phyloP scores from a whole-genome alignment of 2,888 invertebrate species.

The Melolontha melolontha region DNA sequence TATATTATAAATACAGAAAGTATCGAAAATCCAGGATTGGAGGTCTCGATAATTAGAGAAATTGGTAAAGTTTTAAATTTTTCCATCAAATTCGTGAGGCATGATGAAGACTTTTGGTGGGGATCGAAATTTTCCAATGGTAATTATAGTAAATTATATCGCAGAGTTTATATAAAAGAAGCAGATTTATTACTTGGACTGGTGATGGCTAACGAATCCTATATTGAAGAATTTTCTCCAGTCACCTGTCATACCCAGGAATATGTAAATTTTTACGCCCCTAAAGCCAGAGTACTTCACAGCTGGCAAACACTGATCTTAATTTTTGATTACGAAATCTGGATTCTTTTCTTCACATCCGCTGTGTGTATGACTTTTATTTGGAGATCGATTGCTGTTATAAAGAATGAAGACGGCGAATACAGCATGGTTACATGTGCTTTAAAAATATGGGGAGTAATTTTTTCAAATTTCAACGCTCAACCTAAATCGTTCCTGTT shows the following conservation, averaged over 20 bases:
- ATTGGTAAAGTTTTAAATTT: conserved; percentile 47
- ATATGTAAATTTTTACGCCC: conserved; percentile 71
- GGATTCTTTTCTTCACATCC: conserved; percentile 64
- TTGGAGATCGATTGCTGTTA: conserved; percentile 41
- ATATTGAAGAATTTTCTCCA: conserved; percentile 69
- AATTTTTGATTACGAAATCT: conserved; percentile 67
- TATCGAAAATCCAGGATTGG: conserved; percentile 48
- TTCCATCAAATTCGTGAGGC: conserved; percentile 42
- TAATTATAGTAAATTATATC: conserved; percentile 68
- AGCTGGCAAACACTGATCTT: conserved; percentile 68
- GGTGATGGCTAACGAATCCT: conserved; percentile 71
- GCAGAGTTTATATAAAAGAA: conserved; percentile 61
- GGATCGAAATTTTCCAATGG: conserved; percentile 66
- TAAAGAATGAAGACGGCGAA: conserved; percentile 10
- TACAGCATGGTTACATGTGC: conserved; percentile 38
- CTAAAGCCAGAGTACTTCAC: conserved; percentile 65
- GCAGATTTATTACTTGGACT: conserved; percentile 71
- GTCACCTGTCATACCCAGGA: conserved; percentile 69
- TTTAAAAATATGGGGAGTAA: conserved; percentile 54
- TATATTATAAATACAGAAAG: conserved; percentile 48
- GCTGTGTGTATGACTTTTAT: conserved; percentile 53
- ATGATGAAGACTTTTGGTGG: conserved; percentile 51
- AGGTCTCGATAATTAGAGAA: conserved; percentile 47
- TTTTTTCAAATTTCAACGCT: conserved; percentile 59
- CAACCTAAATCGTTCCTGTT: conserved; percentile 41